A percentile compares a stretch with the other conserved stretches of the same genome.
Conservation (phyloP, 2,113 vertebrate species). For the Physeter macrocephalus region DNA sequence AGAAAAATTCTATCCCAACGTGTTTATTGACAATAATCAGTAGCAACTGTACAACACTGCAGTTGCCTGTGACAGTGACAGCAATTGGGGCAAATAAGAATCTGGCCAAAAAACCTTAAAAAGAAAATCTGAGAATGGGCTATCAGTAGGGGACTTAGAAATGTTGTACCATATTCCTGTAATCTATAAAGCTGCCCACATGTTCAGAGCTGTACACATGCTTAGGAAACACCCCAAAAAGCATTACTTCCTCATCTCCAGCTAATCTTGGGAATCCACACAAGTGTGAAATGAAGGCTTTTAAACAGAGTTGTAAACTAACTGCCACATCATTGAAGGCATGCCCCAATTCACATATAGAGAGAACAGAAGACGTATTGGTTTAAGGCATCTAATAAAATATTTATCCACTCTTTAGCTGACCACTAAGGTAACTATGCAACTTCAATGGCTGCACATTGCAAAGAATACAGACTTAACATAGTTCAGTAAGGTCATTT, state of each 20-base stretch:
- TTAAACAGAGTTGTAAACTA: not conserved
- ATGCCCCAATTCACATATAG: not conserved
- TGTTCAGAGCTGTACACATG: not conserved
- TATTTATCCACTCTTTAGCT: not conserved
- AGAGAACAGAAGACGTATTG: not conserved
- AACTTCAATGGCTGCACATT: not conserved
- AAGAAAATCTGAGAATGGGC: not conserved
- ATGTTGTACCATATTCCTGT: not conserved
- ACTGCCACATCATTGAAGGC: not conserved
- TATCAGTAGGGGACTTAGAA: not conserved
- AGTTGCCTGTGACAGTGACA: not conserved
- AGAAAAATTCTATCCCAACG: not conserved
- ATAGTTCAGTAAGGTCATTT: not conserved
- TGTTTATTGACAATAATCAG: not conserved
- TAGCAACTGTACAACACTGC: not conserved
- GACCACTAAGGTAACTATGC: not conserved
- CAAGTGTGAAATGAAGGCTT: not conserved
- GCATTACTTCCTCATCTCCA: not conserved
- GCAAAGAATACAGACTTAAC: not conserved
- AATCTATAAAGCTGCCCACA: not conserved
- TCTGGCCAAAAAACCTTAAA: not conserved
- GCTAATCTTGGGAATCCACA: not conserved
- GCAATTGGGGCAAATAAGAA: not conserved
- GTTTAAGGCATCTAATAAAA: not conserved
- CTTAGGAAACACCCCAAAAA: not conserved